Evolutionary conservation across 2,797 vertebrate species (phyloP), one percentile per base, ranked within the genome.

Genomic region (Triplophysa bombifrons): DNA sequence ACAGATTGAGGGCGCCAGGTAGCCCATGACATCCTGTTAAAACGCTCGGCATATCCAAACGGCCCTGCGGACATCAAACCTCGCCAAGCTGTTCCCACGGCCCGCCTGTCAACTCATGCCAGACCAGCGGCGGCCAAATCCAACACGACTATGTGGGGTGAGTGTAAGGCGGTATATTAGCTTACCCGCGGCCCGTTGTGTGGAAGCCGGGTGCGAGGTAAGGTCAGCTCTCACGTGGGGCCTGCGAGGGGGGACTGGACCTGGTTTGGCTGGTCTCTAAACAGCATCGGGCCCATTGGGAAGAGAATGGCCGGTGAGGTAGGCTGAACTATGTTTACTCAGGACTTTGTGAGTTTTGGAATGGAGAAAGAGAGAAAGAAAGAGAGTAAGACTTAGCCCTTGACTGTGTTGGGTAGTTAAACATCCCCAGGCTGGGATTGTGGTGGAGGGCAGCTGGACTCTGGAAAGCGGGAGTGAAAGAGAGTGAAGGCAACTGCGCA

Each of bases 1-100:
- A 87, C 87, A 90, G 89, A 89, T 78, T 89, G 89, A 80, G 88
- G 89, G 83, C 86, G 91, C 91, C 89, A 90, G 90, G 86, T 90
- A 89, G 76, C 78, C 71, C 46, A 78, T 89, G 87, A 91, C 86
- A 82, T 88, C 83, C 80, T 85, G 86, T 89, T 87, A 85, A 91
- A 88, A 83, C 27, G 80, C 78, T 87, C 74, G 84, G 85, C 87
- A 60, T 46, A 87, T 89, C 89, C 90, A 92, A 90, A 88, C 83
- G 85, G 90, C 86, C 91, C 90, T 82, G 82, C 65, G 86, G 90
- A 70, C 83, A 75, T 69, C 78, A 77, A 73, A 66, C 55, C 70
- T 80, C 48, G 82, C 85, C 86, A 87, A 86, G 84, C 84, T 84
- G 84, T 85, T 86, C 86, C 80, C 69, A 80, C 74, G 72, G 85